Conservation (phyloP, 2,113 vertebrate species). For the Cercocebus atys region DNA sequence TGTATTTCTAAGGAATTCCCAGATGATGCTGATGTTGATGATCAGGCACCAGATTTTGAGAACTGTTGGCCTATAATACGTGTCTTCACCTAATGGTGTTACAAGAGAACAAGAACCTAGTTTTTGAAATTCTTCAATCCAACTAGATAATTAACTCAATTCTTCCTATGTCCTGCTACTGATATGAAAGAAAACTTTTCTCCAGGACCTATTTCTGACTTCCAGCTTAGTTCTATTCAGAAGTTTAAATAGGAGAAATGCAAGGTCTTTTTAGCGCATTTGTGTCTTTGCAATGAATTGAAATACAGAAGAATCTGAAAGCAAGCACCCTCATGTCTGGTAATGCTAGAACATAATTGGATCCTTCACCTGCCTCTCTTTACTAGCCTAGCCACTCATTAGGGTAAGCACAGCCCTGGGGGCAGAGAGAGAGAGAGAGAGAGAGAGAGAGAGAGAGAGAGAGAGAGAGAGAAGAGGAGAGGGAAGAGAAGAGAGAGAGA, state of each 20-base stretch:
- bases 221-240: neutral
- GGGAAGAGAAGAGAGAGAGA: no score
- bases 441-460: no score
- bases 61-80: neutral
- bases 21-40: neutral
- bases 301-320: neutral
- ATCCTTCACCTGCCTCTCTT: neutral
- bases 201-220: slow-evolving; percentile 34
- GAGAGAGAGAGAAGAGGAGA: no score
- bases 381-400: neutral
- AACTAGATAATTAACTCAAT: neutral
- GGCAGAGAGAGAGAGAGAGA: no score
- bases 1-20: neutral
- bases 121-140: neutral
- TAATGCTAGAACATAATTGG: neutral
- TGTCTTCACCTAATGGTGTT: neutral
- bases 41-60: neutral
- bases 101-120: neutral
- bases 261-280: neutral
- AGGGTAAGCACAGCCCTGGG: neutral
- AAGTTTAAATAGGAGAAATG: slow-evolving; percentile 25
- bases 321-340: neutral
- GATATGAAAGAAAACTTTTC: slow-evolving; percentile 12
- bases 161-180: neutral
- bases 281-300: neutral